These are phyloP conservation scores for Mesorhabditis spiculigera DNA, from an alignment of 2,888 invertebrate species.

Conservation along the genomic window DNA sequence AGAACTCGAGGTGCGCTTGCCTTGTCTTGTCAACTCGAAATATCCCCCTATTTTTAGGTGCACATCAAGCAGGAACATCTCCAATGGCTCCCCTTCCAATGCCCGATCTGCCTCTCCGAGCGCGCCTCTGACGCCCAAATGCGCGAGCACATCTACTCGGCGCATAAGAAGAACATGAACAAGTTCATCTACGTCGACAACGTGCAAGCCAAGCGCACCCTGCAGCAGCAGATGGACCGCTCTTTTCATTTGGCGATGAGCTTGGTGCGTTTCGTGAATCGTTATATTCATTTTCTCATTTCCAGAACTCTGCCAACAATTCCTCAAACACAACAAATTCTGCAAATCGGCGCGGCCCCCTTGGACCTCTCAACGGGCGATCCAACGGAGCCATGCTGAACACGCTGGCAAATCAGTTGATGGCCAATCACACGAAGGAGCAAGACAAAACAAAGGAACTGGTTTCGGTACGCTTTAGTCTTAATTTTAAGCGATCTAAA, in stretches of 20 bases:
- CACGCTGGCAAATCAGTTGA: neutral
- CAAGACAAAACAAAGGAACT: neutral
- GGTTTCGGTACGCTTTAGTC: neutral
- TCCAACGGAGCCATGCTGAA: neutral
- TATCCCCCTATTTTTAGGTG: slow-evolving; percentile 17
- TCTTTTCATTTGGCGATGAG: neutral
- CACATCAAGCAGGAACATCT: slow-evolving; percentile 53
- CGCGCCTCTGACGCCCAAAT: slow-evolving; percentile 55
- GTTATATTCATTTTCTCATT: neutral
- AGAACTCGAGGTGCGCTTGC: slow-evolving; percentile 45
- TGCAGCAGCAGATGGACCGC: slow-evolving; percentile 50
- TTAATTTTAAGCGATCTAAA: neutral
- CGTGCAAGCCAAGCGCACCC: slow-evolving; percentile 44
- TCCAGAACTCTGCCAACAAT: neutral
- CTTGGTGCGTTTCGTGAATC: neutral
- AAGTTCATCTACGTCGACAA: slow-evolving; percentile 55
- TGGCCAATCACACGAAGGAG: neutral
- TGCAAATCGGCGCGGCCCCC: neutral
- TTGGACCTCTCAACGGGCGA: neutral
- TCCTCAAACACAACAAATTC: neutral
- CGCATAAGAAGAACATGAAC: slow-evolving; percentile 48
- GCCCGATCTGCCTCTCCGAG: slow-evolving; percentile 45
- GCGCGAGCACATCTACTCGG: slow-evolving; percentile 54
- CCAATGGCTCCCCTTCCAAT: slow-evolving; percentile 56
- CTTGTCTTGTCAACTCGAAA: slow-evolving; percentile 1